Evolutionary conservation across 2,797 vertebrate species (phyloP).

Genomic region (Anguilla anguilla): DNA sequence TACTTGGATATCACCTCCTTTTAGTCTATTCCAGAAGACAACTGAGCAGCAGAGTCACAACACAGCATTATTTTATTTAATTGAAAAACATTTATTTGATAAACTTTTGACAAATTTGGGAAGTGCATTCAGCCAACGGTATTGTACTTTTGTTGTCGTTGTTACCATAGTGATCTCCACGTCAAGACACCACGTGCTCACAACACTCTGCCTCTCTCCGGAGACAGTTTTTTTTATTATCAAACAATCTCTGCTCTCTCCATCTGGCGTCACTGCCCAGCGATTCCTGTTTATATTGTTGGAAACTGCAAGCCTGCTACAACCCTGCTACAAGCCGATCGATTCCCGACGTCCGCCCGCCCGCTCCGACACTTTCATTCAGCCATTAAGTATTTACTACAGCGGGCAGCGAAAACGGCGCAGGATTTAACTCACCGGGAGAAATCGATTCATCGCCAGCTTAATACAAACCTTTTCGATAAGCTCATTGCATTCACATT

Average conservation of each 20-base stretch:
- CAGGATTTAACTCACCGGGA: background rate
- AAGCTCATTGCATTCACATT: background rate
- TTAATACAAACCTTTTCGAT: conserved; percentile 12
- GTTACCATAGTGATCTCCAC: background rate
- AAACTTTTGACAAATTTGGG: too few relatives aligned
- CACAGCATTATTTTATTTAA: too few relatives aligned
- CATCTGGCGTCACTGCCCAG: background rate
- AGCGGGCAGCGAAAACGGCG: background rate
- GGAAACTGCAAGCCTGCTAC: conserved; percentile 20
- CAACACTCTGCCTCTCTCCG: background rate
- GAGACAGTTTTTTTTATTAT: too few relatives aligned
- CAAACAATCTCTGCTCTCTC: background rate
- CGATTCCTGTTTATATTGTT: background rate
- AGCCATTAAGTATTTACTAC: conserved; percentile 4
- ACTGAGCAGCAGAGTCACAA: too few relatives aligned
- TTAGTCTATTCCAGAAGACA: too few relatives aligned
- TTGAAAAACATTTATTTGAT: too few relatives aligned
- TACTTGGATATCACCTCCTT: too few relatives aligned
- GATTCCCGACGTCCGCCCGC: background rate
- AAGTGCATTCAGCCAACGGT: background rate
- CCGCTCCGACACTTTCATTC: conserved; percentile 8
- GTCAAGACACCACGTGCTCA: background rate
- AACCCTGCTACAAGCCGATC: conserved; percentile 14
- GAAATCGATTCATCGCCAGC: conserved; percentile 12
- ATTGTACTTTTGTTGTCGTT: background rate